Evolutionary conservation across 64 coral and sea anemone species (phyloP).

Genomic region (Stichodactyla mertensii): DNA sequence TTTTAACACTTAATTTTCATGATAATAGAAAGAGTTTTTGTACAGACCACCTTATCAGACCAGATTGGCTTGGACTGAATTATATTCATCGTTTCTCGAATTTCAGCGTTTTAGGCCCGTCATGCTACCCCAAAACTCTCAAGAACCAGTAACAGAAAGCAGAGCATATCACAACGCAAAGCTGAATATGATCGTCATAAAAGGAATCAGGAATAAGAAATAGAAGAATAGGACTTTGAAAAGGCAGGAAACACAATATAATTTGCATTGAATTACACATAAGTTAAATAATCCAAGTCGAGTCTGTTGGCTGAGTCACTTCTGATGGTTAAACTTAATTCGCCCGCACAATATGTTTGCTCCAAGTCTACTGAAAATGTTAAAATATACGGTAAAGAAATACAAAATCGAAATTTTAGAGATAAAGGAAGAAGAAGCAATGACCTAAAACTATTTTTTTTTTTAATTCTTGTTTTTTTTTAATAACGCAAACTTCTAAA

Average conservation of each 20-base stretch:
- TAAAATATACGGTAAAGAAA: not conserved
- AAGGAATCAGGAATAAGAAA: not conserved
- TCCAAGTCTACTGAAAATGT: not conserved
- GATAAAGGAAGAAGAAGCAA: not conserved
- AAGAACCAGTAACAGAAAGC: not conserved
- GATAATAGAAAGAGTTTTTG: too few species aligned
- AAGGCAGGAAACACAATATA: not conserved
- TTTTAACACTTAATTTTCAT: too few species aligned
- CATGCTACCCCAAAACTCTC: not conserved
- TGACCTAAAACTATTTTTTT: not conserved
- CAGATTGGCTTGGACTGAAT: not conserved
- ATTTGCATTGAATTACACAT: not conserved
- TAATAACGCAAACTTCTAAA: not conserved
- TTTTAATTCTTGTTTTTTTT: not conserved
- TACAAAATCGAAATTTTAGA: not conserved
- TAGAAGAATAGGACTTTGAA: not conserved
- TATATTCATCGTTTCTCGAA: not conserved
- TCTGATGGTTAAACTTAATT: not conserved
- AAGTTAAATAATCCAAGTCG: too few species aligned
- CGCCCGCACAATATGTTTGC: not conserved
- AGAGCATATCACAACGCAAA: not conserved
- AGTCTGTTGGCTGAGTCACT: too few species aligned
- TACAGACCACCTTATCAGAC: too few species aligned
- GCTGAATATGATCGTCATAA: not conserved
- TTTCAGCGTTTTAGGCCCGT: not conserved